Evolutionary conservation across 92 coral and sea anemone species (phyloP), one percentile per base, ranked within the genome.

Genomic region (Phymanthus crucifer): DNA sequence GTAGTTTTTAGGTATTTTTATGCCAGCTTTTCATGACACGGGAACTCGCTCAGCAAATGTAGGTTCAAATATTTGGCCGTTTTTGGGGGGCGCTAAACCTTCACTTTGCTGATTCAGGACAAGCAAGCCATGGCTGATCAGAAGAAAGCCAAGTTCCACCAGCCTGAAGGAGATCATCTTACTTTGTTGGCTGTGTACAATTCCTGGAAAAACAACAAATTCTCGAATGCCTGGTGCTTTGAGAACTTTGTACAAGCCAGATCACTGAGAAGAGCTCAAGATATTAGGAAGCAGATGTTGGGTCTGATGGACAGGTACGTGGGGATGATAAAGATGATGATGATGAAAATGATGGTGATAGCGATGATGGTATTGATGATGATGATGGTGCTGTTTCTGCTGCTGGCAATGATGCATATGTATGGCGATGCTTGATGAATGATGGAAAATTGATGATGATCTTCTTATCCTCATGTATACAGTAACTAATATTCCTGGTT

Each of bases 221-320:
- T 95, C 81, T 95, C 99, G 18, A 95, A 95, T 75, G 98, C 99
- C 37, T 95, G 99, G 99, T 95, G 99, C 89, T 95, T 95, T 80
- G 99, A 95, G 86, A 95, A 95, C 89, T 95, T 95, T 78, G 94
- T 95, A 29, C 99, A 95, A 84, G 99, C 99, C 48, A 93, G 99
- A 83, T 95, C 99, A 43, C 92, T 95, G 65, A 86, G 99, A 69
- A 89, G 99, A 66, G 95, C 98, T 43, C 99, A 95, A 73, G 99
- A 95, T 77, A 95, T 95, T 76, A 81, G 99, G 81, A 95, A 95
- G 78, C 99, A 95, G 83, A 91, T 95, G 97, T 86, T 95, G 77
- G 99, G 99, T 31, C 90, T 95, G 29, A 95, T 95, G 99, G 99
- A 95, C 94, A 95, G 99, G 99, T 94, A 26, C 32, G 48, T 61